Percentiles rank a stretch among this genome's conserved stretches.
phyloP scores from a whole-genome alignment of 2,888 invertebrate genomes.

The Drosophila peninsularis region DNA sequence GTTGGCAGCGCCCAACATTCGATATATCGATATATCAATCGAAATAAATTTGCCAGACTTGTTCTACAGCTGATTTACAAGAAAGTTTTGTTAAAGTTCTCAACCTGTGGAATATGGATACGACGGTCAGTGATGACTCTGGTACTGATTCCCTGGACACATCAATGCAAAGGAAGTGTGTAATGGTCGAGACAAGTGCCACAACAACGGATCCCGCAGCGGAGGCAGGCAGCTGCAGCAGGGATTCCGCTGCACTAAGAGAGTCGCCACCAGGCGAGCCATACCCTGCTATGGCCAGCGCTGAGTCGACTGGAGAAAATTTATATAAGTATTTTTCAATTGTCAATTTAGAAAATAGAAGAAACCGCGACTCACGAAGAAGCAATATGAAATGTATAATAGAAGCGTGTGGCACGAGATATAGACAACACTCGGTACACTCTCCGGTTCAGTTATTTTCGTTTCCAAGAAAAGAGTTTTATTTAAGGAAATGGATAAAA shows the following conservation, averaged over 20 bases:
- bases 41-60: conserved; percentile 38
- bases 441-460: background rate
- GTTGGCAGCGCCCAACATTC: conserved; percentile 32
- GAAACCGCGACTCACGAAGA: too few species aligned
- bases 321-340: too few species aligned
- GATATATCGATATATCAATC: conserved; percentile 43
- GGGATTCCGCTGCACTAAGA: conserved; percentile 50
- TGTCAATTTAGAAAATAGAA: too few species aligned
- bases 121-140: conserved; percentile 81
- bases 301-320: conserved; percentile 11
- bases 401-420: background rate
- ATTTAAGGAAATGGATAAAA: background rate
- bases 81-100: too few species aligned
- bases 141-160: conserved; percentile 82
- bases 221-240: conserved; percentile 52
- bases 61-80: conserved; percentile 55
- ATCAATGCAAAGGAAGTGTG: conserved; percentile 81
- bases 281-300: conserved; percentile 61
- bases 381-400: too few species aligned
- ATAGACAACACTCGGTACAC: too few species aligned
- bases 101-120: conserved; percentile 70
- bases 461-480: background rate
- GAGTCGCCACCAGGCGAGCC: conserved; percentile 43
- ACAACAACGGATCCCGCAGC: conserved; percentile 49
- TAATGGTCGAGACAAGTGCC: conserved; percentile 71